Conservation (phyloP, 2,888 invertebrate genomes). For the Helleia helle region DNA sequence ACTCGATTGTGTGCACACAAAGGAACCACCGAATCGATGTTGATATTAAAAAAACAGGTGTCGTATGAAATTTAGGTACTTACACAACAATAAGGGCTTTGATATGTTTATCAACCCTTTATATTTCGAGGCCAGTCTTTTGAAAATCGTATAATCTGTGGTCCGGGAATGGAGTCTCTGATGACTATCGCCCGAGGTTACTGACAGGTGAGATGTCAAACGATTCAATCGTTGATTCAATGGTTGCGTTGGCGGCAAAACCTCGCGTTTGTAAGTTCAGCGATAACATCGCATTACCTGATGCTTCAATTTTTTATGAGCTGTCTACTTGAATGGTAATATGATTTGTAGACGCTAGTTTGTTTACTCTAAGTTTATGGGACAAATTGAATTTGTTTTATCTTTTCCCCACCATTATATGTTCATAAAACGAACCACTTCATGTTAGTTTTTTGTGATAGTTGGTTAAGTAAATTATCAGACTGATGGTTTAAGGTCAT, state of each 20-base stretch:
- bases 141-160: constrained; percentile 46
- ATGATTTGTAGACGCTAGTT: constrained; percentile 17
- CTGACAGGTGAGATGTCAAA: constrained; percentile 70
- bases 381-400: no score
- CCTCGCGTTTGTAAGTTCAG: constrained; percentile 44
- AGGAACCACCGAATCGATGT: constrained; percentile 43
- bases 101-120: constrained; percentile 72
- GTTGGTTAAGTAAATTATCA: no score
- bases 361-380: no score
- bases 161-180: constrained; percentile 53
- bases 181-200: constrained; percentile 63
- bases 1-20: constrained; percentile 54
- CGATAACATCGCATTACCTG: constrained; percentile 42
- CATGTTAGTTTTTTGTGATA: no score
- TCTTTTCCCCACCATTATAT: no score
- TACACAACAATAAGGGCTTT: constrained; percentile 38
- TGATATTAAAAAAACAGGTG: constrained; percentile 60
- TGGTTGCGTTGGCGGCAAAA: constrained; percentile 37
- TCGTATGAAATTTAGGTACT: constrained; percentile 32
- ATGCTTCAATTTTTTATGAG: constrained; percentile 24
- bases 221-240: no score
- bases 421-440: no score
- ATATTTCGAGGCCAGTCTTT: constrained; percentile 50
- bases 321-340: constrained; percentile 20
- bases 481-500: no score